Percentiles rank a stretch among this genome's conserved stretches.
phyloP scores from a whole-genome alignment of 2,113 vertebrate species.

The Myotis yumanensis region DNA sequence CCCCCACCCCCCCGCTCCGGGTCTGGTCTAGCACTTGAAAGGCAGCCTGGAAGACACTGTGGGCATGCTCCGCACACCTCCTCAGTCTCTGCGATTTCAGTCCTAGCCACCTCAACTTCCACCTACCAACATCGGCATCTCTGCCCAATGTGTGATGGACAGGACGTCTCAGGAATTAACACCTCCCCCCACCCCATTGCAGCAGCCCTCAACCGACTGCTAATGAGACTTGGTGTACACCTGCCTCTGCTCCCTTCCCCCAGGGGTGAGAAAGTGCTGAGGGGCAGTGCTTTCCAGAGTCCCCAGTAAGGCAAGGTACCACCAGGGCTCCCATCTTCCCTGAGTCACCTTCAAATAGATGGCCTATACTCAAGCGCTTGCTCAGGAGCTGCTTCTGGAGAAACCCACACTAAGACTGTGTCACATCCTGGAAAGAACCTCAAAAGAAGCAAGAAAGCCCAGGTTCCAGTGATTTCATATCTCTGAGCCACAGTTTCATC shows the following conservation, averaged over 20 bases:
- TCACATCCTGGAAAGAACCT: background rate
- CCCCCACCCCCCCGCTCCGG: too few species aligned
- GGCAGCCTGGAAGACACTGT: background rate
- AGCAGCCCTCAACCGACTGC: background rate
- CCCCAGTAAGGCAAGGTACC: background rate
- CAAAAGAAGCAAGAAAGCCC: background rate
- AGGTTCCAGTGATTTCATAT: background rate
- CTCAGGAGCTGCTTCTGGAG: background rate
- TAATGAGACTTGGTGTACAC: background rate
- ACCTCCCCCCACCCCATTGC: fast-evolving
- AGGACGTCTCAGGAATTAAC: background rate
- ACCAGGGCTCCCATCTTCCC: background rate
- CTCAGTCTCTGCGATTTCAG: background rate
- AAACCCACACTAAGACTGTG: background rate
- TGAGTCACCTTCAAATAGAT: background rate
- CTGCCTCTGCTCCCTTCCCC: background rate
- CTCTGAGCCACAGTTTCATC: background rate
- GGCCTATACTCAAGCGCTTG: background rate
- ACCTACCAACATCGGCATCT: background rate
- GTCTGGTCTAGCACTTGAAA: background rate
- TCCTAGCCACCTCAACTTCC: background rate
- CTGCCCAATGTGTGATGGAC: background rate
- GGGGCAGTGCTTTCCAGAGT: background rate
- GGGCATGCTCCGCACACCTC: background rate
- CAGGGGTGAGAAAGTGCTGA: background rate